Base-by-base conservation (phyloP, 1,140 invertebrate genomes). In the Oppia nitens region DNA sequence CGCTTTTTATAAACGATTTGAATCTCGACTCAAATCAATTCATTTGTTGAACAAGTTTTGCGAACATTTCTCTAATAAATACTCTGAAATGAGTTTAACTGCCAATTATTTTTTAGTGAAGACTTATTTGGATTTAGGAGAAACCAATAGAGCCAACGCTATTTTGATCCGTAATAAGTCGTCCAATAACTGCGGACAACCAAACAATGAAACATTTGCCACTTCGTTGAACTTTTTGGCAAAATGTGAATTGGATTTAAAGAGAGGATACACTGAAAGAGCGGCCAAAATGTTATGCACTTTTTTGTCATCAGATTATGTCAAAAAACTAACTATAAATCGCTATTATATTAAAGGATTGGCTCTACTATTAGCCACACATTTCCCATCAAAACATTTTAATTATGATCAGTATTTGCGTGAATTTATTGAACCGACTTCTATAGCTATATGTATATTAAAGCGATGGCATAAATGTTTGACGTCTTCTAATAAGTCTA, bases 371-470 rank as follows among this genome's bases (percentile, higher is more conserved):
- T 4, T 61, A 1, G 60, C 60, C 1, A 40, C 60, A 6, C 20
- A 59, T 11, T 61, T 57, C 47, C 54, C 47, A 1, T 58, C 48
- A 2, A 29, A 21, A 1, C 25, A 25, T n/a, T 61, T 59, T 50
- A 2, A 51, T 23, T 61, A 32, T 49, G 21, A 17, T 12, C 24
- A 21, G 6, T n/a, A 25, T 24, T 47, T 52, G 12, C n/a, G 20
- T 14, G 60, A 61, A 53, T 61, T 61, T 47, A 9, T 58, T 2
- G 60, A 61, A 25, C 60, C 60, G 4, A 25, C 51, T 17, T 49
- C 57, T 21, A 57, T 59, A 4, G 12, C 51, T 27, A 23, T 61
- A 9, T 27, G 25, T 4, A 57, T 61, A 21, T 51, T 60, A 12
- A 60, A 53, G 29, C 1, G 60, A 47, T 61, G 60, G 60, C 27